phyloP scores from a whole-genome alignment of 2,113 vertebrate genomes.

The Lontra canadensis region DNA sequence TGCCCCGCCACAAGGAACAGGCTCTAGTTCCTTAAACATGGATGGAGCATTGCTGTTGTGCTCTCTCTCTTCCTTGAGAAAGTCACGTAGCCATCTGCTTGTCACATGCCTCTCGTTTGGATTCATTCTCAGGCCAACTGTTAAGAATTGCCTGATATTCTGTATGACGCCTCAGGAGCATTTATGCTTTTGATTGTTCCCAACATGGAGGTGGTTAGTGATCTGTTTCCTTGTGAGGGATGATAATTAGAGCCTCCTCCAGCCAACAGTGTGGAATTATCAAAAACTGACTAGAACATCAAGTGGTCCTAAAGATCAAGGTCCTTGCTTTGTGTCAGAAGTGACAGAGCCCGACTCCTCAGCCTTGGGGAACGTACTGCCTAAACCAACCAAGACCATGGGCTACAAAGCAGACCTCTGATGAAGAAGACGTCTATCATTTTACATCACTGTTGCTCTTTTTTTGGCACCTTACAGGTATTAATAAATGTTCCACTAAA shows the following conservation, averaged over 20 bases:
- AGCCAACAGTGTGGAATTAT: neutral
- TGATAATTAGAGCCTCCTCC: neutral
- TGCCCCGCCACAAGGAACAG: neutral
- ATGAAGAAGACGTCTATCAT: neutral
- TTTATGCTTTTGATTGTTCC: neutral
- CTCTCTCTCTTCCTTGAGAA: neutral
- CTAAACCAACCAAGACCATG: neutral
- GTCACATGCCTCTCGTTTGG: neutral
- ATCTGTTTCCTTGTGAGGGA: neutral
- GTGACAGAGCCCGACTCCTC: neutral
- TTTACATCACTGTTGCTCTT: neutral
- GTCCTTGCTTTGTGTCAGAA: neutral
- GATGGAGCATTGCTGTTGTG: neutral
- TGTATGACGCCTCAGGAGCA: neutral
- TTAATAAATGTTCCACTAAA: slow-evolving; percentile 66
- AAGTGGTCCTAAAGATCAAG: neutral
- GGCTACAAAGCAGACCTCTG: neutral
- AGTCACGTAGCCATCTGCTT: neutral
- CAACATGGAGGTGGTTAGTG: neutral
- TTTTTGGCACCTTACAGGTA: neutral
- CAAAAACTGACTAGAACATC: neutral
- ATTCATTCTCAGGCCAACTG: neutral
- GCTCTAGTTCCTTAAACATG: neutral
- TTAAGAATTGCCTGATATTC: neutral
- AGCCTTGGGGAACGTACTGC: neutral